phyloP scores from a whole-genome alignment of 2,797 vertebrate species.

The Alcedo quadribrachys region DNA sequence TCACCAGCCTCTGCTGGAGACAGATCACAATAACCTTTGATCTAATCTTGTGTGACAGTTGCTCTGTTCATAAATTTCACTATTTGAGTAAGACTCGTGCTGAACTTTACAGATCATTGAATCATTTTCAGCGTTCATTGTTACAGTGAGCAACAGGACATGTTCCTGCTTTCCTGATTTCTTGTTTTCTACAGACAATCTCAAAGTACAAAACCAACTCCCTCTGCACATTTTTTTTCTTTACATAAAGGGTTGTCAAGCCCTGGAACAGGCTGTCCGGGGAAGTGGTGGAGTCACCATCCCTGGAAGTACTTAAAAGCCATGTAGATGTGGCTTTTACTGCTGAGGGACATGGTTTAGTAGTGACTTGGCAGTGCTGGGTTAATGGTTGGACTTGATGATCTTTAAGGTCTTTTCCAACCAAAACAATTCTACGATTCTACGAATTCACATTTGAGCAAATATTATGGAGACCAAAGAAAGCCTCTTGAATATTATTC shows the following conservation, averaged over 20 bases:
- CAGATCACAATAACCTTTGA: constrained; percentile 1
- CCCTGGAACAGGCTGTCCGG: background rate
- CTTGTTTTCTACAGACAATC: background rate
- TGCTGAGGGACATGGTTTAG: background rate
- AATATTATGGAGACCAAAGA: background rate
- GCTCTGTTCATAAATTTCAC: constrained; percentile 8
- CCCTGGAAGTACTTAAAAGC: background rate
- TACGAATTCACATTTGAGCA: background rate
- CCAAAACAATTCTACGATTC: background rate
- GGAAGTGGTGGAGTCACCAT: background rate
- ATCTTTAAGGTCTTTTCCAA: background rate
- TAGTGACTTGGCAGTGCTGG: background rate
- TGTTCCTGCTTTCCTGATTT: background rate
- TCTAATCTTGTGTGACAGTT: constrained; percentile 7
- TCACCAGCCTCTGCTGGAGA: background rate
- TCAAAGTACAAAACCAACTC: background rate
- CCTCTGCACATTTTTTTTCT: background rate
- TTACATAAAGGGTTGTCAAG: background rate
- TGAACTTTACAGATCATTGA: constrained; percentile 5
- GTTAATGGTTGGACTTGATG: background rate
- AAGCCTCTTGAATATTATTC: background rate
- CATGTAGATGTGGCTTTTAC: background rate
- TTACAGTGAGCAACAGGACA: background rate
- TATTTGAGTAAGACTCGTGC: background rate
- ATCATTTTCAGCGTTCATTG: background rate